Evolutionary conservation across 1,140 invertebrate species (phyloP), one percentile per base, ranked within the genome.

Genomic region (Andrena cerasifolii): DNA sequence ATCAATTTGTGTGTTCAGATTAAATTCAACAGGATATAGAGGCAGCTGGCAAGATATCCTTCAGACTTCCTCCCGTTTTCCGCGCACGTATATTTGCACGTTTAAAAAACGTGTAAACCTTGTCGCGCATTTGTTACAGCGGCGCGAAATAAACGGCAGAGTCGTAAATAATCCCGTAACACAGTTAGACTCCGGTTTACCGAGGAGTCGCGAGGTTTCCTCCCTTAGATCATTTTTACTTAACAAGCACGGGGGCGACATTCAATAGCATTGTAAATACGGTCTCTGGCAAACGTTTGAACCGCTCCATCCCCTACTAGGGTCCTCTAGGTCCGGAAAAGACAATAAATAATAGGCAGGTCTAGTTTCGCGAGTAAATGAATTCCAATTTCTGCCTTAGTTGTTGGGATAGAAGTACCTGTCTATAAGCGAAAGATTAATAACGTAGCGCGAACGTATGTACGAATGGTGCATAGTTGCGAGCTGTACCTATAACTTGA

Each of bases 111-210:
- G 49, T 8, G 21, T 68, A 54, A 68, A 40, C 10, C 26, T 56
- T 28, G 24, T 43, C 18, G 31, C 26, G 16, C 43, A 21, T 31
- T 7, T 61, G 58, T 33, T 28, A 14, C 5, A 18, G 3, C 16
- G 61, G 24, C 12, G 24, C 3, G 16, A 40, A 26, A 47, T 16
- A 18, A 28, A 72, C 33, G 59, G 53, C 53, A 21, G 26, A 49
- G 45, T 24, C 66, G 74, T 78, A 80, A 67, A 79, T 89, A 88
- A 89, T 89, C 87, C 85, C 79, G 65, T 90, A 89, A 90, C 86
- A 76, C 85, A 85, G 82, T 89, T 88, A 89, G n/a, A n/a, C 75
- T 62, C 21, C 18, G 28, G 54, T 24, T 51, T 43, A 40, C n/a
- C 47, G 47, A 28, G 26, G n/a, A 24, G 18, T 16, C 43, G 43